These are phyloP conservation scores for Emys orbicularis DNA, from an alignment of 2,797 vertebrate species.

Conservation along the genomic window DNA sequence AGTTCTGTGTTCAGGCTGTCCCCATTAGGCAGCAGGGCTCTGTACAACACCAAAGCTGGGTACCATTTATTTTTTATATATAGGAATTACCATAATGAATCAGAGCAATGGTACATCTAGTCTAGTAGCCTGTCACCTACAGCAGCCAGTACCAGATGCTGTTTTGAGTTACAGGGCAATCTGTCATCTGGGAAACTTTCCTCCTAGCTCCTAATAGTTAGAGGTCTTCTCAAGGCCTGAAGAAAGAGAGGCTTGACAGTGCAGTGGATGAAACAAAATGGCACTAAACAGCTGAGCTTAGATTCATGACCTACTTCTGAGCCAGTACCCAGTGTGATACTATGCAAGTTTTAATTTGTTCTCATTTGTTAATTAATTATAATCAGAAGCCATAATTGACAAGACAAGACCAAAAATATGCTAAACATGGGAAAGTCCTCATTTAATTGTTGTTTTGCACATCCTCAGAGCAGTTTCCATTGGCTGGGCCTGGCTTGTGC, in stretches of 20 bases:
- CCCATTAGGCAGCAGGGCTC: not conserved
- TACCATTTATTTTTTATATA: not conserved
- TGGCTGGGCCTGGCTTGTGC: not conserved
- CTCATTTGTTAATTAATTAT: not conserved
- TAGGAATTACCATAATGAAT: not conserved
- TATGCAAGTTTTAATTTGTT: not conserved
- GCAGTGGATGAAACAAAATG: not conserved
- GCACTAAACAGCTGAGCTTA: not conserved
- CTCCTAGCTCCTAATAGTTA: not conserved
- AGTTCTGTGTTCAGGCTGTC: not conserved
- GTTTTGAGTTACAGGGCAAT: not conserved
- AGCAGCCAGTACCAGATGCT: not conserved
- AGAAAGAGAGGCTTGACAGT: not conserved
- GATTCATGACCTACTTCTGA: not conserved
- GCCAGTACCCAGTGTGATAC: not conserved
- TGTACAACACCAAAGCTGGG: not conserved
- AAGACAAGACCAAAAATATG: not conserved
- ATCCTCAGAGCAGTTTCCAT: not conserved
- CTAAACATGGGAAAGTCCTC: not conserved
- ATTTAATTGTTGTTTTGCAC: not conserved
- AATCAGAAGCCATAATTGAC: not conserved
- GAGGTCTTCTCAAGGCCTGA: not conserved
- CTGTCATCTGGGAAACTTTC: accelerated
- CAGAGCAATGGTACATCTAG: not conserved
- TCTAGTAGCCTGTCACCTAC: not conserved